phyloP scores from a whole-genome alignment of 2,113 vertebrate species.

The Microtus richardsoni region DNA sequence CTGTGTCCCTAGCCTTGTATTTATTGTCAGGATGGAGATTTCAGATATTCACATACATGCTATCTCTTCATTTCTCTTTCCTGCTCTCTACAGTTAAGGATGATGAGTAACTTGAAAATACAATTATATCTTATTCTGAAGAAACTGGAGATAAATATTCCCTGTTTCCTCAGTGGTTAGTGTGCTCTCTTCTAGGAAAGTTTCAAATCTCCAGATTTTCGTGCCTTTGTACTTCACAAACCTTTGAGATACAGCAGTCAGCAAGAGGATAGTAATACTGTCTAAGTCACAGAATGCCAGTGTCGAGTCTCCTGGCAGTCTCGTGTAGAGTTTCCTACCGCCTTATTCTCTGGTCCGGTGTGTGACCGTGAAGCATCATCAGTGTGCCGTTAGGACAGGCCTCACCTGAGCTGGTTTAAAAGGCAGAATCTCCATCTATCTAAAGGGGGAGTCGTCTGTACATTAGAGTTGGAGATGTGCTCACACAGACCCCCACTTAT shows the following conservation, averaged over 20 bases:
- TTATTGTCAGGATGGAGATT: slow-evolving; percentile 56
- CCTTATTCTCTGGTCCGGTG: neutral
- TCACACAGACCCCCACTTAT: neutral
- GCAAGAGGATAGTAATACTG: slow-evolving; percentile 9
- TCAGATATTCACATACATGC: slow-evolving; percentile 10
- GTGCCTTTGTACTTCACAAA: slow-evolving; percentile 20
- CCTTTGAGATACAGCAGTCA: slow-evolving; percentile 46
- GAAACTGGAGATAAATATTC: slow-evolving; percentile 44
- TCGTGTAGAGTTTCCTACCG: slow-evolving; percentile 26
- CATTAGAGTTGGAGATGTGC: neutral
- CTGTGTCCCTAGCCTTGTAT: neutral
- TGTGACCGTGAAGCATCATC: neutral
- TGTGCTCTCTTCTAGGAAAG: slow-evolving; percentile 33
- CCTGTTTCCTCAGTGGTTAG: neutral
- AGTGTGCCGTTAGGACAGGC: neutral
- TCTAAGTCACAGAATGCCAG: slow-evolving; percentile 38
- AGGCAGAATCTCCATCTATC: neutral
- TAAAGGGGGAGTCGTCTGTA: slow-evolving; percentile 2
- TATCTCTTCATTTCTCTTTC: slow-evolving; percentile 57
- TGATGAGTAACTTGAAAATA: slow-evolving; percentile 40
- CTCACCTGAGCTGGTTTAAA: slow-evolving; percentile 16
- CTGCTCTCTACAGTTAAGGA: neutral
- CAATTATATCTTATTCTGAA: slow-evolving; percentile 41
- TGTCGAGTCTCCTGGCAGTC: neutral
- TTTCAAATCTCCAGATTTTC: slow-evolving; percentile 27